These are phyloP conservation scores for Regulus satrapa DNA, from an alignment of 2,113 vertebrate genomes.

Conservation along the genomic window DNA sequence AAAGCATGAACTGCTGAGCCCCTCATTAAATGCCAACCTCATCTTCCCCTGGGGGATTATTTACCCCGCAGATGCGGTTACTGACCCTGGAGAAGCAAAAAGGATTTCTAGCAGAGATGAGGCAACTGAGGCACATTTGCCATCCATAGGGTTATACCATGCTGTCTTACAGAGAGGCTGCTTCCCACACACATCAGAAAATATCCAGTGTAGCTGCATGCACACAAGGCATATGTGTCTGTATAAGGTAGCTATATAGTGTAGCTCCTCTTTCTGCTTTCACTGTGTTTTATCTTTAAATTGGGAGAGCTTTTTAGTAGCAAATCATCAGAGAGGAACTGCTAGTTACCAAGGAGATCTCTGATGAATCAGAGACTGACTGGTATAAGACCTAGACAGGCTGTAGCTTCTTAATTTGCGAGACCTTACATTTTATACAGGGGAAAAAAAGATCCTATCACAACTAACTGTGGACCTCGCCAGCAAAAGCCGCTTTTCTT, in stretches of 20 bases:
- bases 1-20: not conserved
- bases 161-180: not conserved
- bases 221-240: not conserved
- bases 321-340: constrained; percentile 65
- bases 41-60: not conserved
- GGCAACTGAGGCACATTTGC: not conserved
- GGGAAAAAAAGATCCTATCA: not conserved
- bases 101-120: not conserved
- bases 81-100: not conserved
- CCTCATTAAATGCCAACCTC: not conserved
- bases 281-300: constrained; percentile 64
- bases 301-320: constrained; percentile 63
- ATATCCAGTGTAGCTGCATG: not conserved
- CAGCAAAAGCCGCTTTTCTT: constrained; percentile 17
- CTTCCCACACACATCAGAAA: not conserved
- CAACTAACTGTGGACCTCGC: not conserved
- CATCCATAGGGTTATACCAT: not conserved
- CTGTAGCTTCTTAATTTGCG: constrained; percentile 54
- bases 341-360: constrained; percentile 69
- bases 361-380: constrained; percentile 63
- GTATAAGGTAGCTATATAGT: not conserved
- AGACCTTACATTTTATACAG: constrained; percentile 52
- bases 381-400: constrained; percentile 56
- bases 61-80: not conserved
- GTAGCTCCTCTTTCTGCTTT: not conserved